phyloP scores from a whole-genome alignment of 2,888 invertebrate species.

The Ornithoptera alexandrae region DNA sequence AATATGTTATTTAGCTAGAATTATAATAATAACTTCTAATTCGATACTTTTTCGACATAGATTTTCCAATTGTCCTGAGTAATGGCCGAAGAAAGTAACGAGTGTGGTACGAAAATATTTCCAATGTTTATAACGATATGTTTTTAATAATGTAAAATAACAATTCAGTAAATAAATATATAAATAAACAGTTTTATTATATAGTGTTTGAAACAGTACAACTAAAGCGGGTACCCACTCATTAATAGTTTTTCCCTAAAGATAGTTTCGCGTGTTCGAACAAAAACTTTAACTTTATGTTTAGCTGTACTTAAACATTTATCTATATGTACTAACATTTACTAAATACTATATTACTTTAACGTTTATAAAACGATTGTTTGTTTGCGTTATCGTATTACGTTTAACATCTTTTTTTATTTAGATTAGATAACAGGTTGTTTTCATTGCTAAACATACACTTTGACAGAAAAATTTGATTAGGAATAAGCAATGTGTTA shows the following conservation, averaged over 20 bases:
- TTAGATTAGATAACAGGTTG: not conserved
- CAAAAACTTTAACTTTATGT: not conserved
- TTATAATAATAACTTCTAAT: not conserved
- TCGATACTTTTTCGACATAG: constrained; percentile 41
- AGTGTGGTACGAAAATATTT: constrained; percentile 41
- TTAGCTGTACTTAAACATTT: not conserved
- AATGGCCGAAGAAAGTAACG: constrained; percentile 36
- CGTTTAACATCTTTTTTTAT: not conserved
- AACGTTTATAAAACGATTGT: not conserved
- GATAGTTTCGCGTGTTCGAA: constrained; percentile 2
- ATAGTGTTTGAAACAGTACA: constrained; percentile 5
- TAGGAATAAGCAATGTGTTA: not conserved
- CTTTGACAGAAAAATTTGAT: not conserved
- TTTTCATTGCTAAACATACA: not conserved
- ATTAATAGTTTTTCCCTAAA: not conserved
- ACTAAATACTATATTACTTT: constrained; percentile 1
- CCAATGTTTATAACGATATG: constrained; percentile 17
- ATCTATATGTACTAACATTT: constrained; percentile 14
- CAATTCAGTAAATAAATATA: constrained; percentile 6
- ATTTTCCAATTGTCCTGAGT: constrained; percentile 55
- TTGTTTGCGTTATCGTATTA: not conserved
- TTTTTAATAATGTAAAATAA: constrained; percentile 14
- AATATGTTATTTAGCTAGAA: not conserved
- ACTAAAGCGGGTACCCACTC: constrained; percentile 18
- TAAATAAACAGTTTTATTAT: not conserved